Conservation (phyloP, 2,888 invertebrate genomes). For the Lacanobia wlatinum region DNA sequence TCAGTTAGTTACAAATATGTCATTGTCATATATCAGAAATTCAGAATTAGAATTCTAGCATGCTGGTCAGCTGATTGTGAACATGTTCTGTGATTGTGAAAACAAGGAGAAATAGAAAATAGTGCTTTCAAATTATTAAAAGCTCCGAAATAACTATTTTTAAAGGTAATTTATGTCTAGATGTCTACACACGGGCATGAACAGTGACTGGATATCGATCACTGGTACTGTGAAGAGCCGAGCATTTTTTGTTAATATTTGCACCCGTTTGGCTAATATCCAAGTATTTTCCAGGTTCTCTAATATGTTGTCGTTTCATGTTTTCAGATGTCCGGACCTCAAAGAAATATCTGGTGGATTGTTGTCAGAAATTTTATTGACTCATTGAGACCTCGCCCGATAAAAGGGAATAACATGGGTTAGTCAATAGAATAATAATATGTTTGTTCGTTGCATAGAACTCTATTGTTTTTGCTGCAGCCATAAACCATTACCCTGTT, state of each 20-base stretch:
- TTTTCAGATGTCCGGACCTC: conserved; percentile 82
- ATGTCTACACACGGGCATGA: not conserved
- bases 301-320: not conserved
- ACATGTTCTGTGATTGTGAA: too few species aligned
- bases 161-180: conserved; percentile 33
- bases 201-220: not conserved
- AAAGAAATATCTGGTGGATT: conserved; percentile 82
- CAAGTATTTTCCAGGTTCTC: conserved; percentile 1
- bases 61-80: conserved; percentile 32
- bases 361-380: conserved; percentile 92
- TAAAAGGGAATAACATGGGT: conserved; percentile 83
- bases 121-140: not conserved
- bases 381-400: conserved; percentile 88
- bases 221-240: not conserved
- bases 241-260: conserved; percentile 20
- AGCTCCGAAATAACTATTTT: not conserved
- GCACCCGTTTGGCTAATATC: conserved; percentile 23
- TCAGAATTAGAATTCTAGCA: not conserved
- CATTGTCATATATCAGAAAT: not conserved
- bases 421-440: conserved; percentile 28
- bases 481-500: not conserved
- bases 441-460: not conserved
- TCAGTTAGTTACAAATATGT: not conserved
- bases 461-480: not conserved
- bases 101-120: not conserved